A percentile compares a stretch with the other conserved stretches of the same genome.
phyloP scores from a whole-genome alignment of 2,797 vertebrate species.

The Acipenser transmontanus region DNA sequence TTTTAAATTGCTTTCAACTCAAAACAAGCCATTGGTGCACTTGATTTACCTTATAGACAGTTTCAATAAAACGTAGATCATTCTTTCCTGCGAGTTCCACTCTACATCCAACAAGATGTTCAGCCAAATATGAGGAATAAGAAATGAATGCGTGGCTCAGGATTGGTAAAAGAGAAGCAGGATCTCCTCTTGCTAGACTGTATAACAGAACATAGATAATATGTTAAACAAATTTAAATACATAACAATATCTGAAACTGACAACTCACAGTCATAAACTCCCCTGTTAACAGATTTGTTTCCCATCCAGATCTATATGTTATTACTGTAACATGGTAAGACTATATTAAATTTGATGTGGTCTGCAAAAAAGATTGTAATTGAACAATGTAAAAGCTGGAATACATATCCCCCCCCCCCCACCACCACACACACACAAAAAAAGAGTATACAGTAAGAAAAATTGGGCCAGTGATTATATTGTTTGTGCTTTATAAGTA shows the following conservation, averaged over 20 bases:
- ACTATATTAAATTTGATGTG: too few species aligned
- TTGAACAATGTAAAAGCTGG: background rate
- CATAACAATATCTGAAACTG: too few species aligned
- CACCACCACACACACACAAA: too few species aligned
- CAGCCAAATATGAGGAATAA: constrained; percentile 77
- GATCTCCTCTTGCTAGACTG: constrained; percentile 82
- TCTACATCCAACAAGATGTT: constrained; percentile 68
- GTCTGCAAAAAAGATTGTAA: background rate
- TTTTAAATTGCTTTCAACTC: too few species aligned
- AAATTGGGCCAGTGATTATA: too few species aligned
- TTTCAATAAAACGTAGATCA: constrained; percentile 81
- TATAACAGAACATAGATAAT: background rate
- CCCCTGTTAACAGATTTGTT: background rate
- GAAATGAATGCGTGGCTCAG: constrained; percentile 79
- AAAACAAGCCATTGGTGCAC: too few species aligned
- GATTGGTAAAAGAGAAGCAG: constrained; percentile 76
- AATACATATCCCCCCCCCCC: too few species aligned
- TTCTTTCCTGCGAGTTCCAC: constrained; percentile 80
- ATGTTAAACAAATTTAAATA: background rate
- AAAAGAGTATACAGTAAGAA: too few species aligned
- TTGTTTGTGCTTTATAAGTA: too few species aligned
- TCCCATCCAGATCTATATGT: background rate
- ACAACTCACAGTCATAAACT: background rate
- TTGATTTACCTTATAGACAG: constrained; percentile 80
- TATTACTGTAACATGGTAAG: background rate